phyloP scores from a whole-genome alignment of 37 sponge, comb jelly and placozoan genomes.

The Axinella damicornis region DNA sequence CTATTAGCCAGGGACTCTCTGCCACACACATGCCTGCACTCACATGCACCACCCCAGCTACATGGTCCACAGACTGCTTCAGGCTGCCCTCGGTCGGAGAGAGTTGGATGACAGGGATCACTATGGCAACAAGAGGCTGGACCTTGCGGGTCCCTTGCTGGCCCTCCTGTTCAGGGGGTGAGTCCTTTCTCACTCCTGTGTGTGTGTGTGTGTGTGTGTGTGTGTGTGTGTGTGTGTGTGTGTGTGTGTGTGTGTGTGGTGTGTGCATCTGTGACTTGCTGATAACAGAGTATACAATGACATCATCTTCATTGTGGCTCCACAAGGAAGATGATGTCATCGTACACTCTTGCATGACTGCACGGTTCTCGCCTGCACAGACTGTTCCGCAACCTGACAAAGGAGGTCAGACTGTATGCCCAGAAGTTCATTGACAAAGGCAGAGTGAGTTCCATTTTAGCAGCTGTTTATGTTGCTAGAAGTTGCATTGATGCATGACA shows the following conservation, averaged over 20 bases:
- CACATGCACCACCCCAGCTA: slow-evolving; percentile 56
- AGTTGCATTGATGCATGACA: too few species aligned
- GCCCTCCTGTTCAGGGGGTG: slow-evolving; percentile 97
- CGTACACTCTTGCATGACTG: too few species aligned
- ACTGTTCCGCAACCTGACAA: slow-evolving; percentile 95
- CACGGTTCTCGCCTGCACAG: slow-evolving; percentile 37
- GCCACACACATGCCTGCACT: neutral
- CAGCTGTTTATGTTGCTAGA: too few species aligned
- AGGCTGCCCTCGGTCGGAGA: slow-evolving; percentile 93
- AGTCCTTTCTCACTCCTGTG: neutral
- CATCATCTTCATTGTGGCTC: neutral
- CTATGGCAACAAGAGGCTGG: slow-evolving; percentile 99
- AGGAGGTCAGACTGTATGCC: slow-evolving; percentile 96
- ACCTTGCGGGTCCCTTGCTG: slow-evolving; percentile 98
- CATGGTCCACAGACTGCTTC: slow-evolving; percentile 97
- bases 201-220: neutral
- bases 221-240: too few species aligned
- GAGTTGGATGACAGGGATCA: slow-evolving; percentile 99
- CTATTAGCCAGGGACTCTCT: too few species aligned
- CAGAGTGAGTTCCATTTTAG: slow-evolving; percentile 56
- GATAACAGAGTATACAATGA: neutral
- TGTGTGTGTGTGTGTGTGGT: neutral
- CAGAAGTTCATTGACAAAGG: slow-evolving; percentile 97
- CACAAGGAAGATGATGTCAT: too few species aligned
- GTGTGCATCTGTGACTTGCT: neutral